phyloP scores from a whole-genome alignment of 1,140 invertebrate genomes.

The Hylaeus volcanicus region DNA sequence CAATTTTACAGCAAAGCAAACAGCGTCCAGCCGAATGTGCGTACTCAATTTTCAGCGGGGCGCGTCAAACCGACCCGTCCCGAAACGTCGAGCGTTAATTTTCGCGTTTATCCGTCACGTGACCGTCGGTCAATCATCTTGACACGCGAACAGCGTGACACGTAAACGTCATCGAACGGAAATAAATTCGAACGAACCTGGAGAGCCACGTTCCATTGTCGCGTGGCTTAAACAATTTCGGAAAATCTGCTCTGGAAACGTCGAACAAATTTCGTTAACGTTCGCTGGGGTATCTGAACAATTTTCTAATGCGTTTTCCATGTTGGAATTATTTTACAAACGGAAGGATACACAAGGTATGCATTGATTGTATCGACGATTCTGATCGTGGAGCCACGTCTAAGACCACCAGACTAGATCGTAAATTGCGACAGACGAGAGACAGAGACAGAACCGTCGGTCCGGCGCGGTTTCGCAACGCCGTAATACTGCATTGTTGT shows the following conservation, averaged over 20 bases:
- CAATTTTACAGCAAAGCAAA: background rate
- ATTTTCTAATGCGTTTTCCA: slow-evolving; percentile 22
- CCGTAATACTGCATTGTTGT: slow-evolving; percentile 60
- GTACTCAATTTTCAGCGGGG: background rate
- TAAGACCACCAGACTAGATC: slow-evolving; percentile 48
- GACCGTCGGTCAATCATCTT: background rate
- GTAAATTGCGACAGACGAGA: slow-evolving; percentile 61
- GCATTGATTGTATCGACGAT: slow-evolving; percentile 17
- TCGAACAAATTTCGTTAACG: background rate
- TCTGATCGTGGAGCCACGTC: slow-evolving; percentile 32
- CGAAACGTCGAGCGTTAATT: background rate
- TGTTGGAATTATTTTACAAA: slow-evolving; percentile 13
- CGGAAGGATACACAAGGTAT: slow-evolving; percentile 2
- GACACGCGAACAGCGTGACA: background rate
- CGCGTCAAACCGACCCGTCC: slow-evolving; percentile 1
- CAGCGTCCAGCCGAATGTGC: background rate
- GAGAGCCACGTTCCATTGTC: too few relatives aligned
- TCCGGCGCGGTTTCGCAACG: slow-evolving; percentile 46
- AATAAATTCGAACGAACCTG: background rate
- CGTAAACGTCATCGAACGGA: background rate
- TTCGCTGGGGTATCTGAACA: background rate
- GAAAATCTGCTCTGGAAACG: too few relatives aligned
- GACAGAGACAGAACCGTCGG: slow-evolving; percentile 8
- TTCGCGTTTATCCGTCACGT: background rate
- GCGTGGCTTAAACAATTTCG: too few relatives aligned